Percentiles rank a stretch among this genome's conserved stretches.
Evolutionary conservation across 2,888 invertebrate species (phyloP).

Genomic region (Branchellion lobata): DNA sequence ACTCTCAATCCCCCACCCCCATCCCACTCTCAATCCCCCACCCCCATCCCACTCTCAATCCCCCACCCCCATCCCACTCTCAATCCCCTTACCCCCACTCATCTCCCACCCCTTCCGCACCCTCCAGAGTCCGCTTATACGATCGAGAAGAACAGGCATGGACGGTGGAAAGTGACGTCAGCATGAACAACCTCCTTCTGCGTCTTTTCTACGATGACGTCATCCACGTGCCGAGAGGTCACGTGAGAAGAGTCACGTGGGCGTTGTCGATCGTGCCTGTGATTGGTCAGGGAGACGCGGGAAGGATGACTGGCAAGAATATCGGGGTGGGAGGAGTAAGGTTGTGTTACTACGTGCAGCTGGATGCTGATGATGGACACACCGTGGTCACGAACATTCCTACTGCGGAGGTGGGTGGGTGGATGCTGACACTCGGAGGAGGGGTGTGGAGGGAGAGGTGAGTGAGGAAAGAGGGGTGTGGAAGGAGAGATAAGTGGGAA

Average conservation of each 20-base stretch:
- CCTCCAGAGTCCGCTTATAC: constrained; percentile 67
- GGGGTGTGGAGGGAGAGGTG: too few relatives aligned
- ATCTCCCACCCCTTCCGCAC: too few relatives aligned
- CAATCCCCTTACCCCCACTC: too few relatives aligned
- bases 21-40: too few relatives aligned
- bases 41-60: too few relatives aligned
- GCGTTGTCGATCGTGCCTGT: constrained; percentile 48
- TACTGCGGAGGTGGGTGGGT: constrained; percentile 70
- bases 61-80: too few relatives aligned
- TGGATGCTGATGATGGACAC: constrained; percentile 75
- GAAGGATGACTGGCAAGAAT: not conserved
- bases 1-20: too few relatives aligned
- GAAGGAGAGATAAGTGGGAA: too few relatives aligned
- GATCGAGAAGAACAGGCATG: constrained; percentile 80
- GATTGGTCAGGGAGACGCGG: constrained; percentile 31
- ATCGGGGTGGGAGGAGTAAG: constrained; percentile 72
- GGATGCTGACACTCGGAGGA: constrained; percentile 1
- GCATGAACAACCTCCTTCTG: constrained; percentile 74
- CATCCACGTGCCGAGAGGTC: constrained; percentile 74
- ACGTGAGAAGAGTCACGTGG: constrained; percentile 66
- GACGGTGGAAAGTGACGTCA: constrained; percentile 76
- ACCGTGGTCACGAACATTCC: constrained; percentile 78
- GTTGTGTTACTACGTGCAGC: constrained; percentile 78
- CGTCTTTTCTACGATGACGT: constrained; percentile 67
- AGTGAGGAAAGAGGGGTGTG: too few relatives aligned